Conservation (phyloP, 2,113 vertebrate genomes). For the Fulmarus glacialis region DNA sequence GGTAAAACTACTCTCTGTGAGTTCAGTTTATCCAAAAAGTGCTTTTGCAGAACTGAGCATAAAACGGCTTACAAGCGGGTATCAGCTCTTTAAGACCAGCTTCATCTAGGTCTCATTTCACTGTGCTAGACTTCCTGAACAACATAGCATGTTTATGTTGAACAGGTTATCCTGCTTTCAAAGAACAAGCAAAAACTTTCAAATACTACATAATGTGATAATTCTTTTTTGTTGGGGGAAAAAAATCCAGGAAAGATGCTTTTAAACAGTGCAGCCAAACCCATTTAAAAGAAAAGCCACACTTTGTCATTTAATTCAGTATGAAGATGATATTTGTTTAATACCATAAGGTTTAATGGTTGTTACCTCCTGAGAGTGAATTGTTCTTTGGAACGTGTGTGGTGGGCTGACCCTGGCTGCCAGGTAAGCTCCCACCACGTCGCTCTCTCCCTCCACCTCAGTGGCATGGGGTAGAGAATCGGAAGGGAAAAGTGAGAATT, state of each 20-base stretch:
- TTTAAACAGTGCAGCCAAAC: background rate
- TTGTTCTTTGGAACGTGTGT: background rate
- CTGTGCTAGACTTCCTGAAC: background rate
- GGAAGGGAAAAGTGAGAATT: background rate
- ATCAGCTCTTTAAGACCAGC: background rate
- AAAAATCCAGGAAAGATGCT: background rate
- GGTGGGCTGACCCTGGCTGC: background rate
- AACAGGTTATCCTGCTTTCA: background rate
- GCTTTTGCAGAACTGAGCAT: no score
- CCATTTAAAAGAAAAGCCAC: background rate
- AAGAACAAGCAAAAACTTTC: background rate
- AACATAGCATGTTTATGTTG: background rate
- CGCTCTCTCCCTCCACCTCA: rapidly evolving
- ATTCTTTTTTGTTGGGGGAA: background rate
- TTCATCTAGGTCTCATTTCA: background rate
- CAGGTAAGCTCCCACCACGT: background rate
- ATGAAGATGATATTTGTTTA: background rate
- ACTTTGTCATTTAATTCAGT: background rate
- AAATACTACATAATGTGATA: background rate
- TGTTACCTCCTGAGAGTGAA: background rate
- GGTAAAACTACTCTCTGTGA: background rate
- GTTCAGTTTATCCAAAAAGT: background rate
- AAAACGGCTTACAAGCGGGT: background rate
- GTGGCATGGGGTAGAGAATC: background rate
- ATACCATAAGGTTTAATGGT: background rate